phyloP scores from a whole-genome alignment of 2,113 vertebrate species.

The Fregata magnificens region DNA sequence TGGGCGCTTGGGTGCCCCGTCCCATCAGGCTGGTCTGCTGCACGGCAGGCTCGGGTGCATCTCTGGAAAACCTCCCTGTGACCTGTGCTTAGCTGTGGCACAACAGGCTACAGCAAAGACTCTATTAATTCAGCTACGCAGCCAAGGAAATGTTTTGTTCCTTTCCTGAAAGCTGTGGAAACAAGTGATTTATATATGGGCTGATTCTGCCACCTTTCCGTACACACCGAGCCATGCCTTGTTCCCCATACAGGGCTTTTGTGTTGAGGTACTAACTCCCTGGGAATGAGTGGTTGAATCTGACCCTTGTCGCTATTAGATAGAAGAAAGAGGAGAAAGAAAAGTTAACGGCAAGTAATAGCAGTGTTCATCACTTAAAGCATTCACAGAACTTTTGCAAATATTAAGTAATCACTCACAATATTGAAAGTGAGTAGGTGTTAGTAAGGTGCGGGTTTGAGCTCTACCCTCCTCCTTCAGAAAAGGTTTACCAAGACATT shows the following conservation, averaged over 20 bases:
- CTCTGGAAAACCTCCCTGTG: neutral
- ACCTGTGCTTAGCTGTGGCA: neutral
- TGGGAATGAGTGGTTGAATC: neutral
- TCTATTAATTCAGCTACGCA: neutral
- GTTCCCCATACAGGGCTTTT: rapidly evolving
- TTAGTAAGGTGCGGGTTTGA: neutral
- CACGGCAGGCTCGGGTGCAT: rapidly evolving
- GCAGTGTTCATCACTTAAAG: neutral
- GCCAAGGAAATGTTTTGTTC: neutral
- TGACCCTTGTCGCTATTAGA: neutral
- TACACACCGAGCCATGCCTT: neutral
- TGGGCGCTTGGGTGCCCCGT: neutral
- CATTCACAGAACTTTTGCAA: neutral
- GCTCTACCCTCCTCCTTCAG: neutral
- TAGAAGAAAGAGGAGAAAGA: neutral
- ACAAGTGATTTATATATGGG: neutral
- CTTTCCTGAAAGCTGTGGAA: neutral
- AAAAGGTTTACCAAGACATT: neutral
- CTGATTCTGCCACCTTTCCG: neutral
- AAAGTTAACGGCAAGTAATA: neutral
- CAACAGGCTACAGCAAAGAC: neutral
- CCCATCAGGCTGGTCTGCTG: neutral
- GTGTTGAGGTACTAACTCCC: neutral
- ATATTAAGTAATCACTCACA: neutral
- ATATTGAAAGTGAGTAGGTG: neutral